phyloP scores from a whole-genome alignment of 2,113 vertebrate species.

The Rhizomys pruinosus region DNA sequence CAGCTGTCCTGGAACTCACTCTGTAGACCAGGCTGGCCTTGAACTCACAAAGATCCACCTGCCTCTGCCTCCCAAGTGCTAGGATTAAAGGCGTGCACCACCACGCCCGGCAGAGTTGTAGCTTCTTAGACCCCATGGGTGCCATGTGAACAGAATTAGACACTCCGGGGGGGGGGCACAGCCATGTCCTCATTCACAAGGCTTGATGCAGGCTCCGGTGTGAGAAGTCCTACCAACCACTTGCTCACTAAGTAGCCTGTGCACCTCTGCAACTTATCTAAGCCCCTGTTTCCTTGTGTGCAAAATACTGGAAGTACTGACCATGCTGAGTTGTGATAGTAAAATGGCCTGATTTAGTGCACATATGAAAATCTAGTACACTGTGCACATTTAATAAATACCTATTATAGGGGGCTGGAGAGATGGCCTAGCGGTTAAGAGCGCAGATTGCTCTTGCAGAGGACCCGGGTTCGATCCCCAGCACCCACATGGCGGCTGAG shows the following conservation, averaged over 20 bases:
- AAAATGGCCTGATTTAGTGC: conserved; percentile 30
- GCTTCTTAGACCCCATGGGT: background rate
- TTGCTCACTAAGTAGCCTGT: background rate
- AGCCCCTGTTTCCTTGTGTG: conserved; percentile 12
- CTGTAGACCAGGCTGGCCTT: too few species aligned
- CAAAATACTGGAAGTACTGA: conserved; percentile 16
- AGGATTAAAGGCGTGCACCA: too few species aligned
- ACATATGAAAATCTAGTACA: background rate
- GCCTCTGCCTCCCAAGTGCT: too few species aligned
- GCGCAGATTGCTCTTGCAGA: too few species aligned
- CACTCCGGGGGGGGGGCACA: background rate
- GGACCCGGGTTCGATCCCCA: too few species aligned
- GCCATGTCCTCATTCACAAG: background rate
- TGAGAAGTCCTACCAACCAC: background rate
- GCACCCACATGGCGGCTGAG: too few species aligned
- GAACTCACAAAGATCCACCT: too few species aligned
- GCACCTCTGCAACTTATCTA: background rate
- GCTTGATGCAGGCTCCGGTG: background rate
- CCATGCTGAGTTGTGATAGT: background rate
- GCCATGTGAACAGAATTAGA: background rate
- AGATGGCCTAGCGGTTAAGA: too few species aligned
- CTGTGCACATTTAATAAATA: background rate
- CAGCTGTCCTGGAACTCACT: too few species aligned
- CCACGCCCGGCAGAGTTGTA: too few species aligned
- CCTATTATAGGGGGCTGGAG: too few species aligned